phyloP scores from a whole-genome alignment of 2,797 vertebrate species.

The Myripristis murdjan region DNA sequence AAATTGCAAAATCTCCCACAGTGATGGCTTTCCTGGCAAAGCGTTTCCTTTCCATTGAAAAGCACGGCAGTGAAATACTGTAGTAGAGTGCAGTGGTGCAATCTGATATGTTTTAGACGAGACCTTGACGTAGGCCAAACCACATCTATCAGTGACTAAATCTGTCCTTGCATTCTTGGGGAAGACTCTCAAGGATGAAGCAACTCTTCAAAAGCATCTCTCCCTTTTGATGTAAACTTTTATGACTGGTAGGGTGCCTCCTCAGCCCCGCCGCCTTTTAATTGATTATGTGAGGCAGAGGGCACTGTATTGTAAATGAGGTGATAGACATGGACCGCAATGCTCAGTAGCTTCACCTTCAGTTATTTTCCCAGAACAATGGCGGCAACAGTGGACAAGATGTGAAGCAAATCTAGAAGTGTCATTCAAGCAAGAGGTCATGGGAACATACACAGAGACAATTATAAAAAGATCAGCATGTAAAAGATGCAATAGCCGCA shows the following conservation, averaged over 20 bases:
- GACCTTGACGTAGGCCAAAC: conserved; percentile 84
- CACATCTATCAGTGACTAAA: conserved; percentile 86
- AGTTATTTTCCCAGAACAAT: conserved; percentile 65
- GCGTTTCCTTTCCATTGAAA: conserved; percentile 37
- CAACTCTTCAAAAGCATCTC: conserved; percentile 87
- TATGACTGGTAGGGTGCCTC: conserved; percentile 79
- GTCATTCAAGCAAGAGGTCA: conserved; percentile 62
- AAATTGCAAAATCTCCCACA: conserved; percentile 6
- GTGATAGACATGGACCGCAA: conserved; percentile 80
- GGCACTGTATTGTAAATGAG: conserved; percentile 86
- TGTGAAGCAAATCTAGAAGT: conserved; percentile 50
- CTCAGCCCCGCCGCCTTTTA: conserved; percentile 75
- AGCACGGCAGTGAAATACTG: conserved; percentile 65
- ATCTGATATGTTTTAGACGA: conserved; percentile 77
- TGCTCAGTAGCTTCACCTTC: conserved; percentile 62
- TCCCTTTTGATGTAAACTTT: conserved; percentile 87
- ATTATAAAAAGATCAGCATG: conserved; percentile 1
- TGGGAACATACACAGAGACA: conserved; percentile 48
- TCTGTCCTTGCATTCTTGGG: conserved; percentile 83
- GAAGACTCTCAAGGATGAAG: conserved; percentile 83
- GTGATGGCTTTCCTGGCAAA: conserved; percentile 2
- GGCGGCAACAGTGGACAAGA: conserved; percentile 31
- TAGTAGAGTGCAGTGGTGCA: conserved; percentile 69
- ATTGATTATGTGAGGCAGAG: conserved; percentile 88
- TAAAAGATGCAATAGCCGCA: no score